phyloP scores from a whole-genome alignment of 2,113 vertebrate genomes.

The Thryonomys swinderianus region DNA sequence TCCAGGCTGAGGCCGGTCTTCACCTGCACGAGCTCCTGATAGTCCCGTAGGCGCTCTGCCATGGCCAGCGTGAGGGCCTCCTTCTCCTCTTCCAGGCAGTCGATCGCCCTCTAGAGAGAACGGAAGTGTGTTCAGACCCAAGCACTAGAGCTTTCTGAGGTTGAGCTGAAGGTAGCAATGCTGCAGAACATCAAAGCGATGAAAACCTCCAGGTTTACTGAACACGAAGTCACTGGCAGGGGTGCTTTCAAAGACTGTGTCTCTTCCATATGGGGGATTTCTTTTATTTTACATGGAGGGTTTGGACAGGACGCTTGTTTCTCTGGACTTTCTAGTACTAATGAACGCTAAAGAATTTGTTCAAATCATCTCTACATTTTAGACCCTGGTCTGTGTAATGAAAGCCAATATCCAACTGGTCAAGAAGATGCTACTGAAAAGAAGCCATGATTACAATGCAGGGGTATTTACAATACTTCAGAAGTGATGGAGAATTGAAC shows the following conservation, averaged over 20 bases:
- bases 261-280: neutral
- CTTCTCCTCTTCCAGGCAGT: slow-evolving; percentile 92
- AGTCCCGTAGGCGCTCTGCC: slow-evolving; percentile 91
- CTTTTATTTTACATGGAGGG: neutral
- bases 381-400: neutral
- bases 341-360: neutral
- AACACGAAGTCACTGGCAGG: neutral
- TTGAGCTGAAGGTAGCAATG: neutral
- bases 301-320: neutral
- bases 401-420: neutral
- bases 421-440: neutral
- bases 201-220: neutral
- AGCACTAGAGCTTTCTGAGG: neutral
- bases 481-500: neutral
- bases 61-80: slow-evolving; percentile 89
- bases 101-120: slow-evolving; percentile 89
- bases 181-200: neutral
- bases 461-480: neutral
- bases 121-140: slow-evolving; percentile 7
- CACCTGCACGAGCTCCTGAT: slow-evolving; percentile 94
- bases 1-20: slow-evolving; percentile 95
- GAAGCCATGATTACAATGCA: neutral
- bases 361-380: neutral
- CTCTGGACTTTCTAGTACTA: neutral
- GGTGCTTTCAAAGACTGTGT: neutral